Base-by-base conservation (phyloP, 2,888 invertebrate genomes). In the Drosophila multiciliata region DNA sequence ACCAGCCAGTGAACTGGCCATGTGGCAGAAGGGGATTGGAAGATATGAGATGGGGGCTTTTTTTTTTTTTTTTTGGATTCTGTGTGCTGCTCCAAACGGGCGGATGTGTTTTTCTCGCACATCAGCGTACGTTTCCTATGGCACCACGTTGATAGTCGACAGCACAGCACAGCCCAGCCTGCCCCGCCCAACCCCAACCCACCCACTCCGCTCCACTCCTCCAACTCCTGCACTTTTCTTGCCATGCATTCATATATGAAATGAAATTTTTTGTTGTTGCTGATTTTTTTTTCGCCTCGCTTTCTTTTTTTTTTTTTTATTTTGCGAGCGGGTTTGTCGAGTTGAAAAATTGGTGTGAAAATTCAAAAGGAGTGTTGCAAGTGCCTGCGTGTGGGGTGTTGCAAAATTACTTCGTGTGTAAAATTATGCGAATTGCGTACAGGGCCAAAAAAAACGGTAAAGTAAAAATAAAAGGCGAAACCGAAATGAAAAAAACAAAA, bases 291-390 rank as follows among this genome's bases (percentile, higher is more conserved):
- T 29, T 50, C 29, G 5, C 66, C 53, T 45, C 6, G 38, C 35
- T 50, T n/a, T 38, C 35, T n/a, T 38, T 64, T 63, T 52, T 52
- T 52, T 65, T 32, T 54, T 57, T 62, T 66, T 49, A 50, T 80
- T 83, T 76, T 74, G 58, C 60, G 58, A 80, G 78, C 80, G 84
- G 79, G 81, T 82, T 90, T 86, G 85, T 90, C 90, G 91, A 83
- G 84, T 88, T 91, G 91, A 91, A 84, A 91, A 91, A 91, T 92
- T 91, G 91, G 84, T 92, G 91, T 84, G 91, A 91, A 91, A 92
- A 91, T 91, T 87, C 86, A 86, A 89, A 92, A 91, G 83, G 91
- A 91, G 90, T 74, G 90, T 71, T 90, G 82, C 91, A 72, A 89
- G 77, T 85, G 91, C 79, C 76, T 75, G 71, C 58, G 69, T 70